Evolutionary conservation across 2,113 vertebrate species (phyloP).

Genomic region (Dendropsophus ebraccatus): DNA sequence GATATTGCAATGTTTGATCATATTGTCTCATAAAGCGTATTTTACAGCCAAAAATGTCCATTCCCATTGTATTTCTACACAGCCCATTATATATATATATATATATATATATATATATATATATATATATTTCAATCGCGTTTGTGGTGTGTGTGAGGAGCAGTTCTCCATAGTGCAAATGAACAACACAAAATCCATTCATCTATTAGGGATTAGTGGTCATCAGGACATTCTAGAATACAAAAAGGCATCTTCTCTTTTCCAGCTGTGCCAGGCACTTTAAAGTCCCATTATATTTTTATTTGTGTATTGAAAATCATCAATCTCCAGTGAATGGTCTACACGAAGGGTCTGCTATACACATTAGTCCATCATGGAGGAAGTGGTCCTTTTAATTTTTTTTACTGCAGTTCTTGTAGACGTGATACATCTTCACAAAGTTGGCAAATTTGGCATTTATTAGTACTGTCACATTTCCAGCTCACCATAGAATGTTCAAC

Average conservation of each 20-base stretch:
- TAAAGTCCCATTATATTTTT: not conserved
- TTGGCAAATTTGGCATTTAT: slow-evolving; percentile 39
- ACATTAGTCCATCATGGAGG: slow-evolving; percentile 5
- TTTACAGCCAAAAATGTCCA: slow-evolving; percentile 37
- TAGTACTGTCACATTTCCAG: slow-evolving; percentile 13
- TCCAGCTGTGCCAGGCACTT: slow-evolving; percentile 51
- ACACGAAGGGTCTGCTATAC: slow-evolving; percentile 40
- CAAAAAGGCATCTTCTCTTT: slow-evolving; percentile 40
- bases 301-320: not conserved
- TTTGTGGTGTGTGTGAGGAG: slow-evolving; percentile 38
- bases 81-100: slow-evolving; percentile 23
- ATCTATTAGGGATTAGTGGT: slow-evolving; percentile 51
- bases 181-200: slow-evolving; percentile 55
- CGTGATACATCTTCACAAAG: not conserved
- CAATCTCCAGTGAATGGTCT: slow-evolving; percentile 45
- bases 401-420: slow-evolving; percentile 1
- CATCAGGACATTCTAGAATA: slow-evolving; percentile 42
- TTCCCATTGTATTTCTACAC: slow-evolving; percentile 21
- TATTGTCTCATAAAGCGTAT: slow-evolving; percentile 38
- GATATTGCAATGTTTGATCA: slow-evolving; percentile 31
- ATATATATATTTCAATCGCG: slow-evolving; percentile 9
- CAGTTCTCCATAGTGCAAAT: slow-evolving; percentile 54
- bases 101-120: slow-evolving; percentile 32
- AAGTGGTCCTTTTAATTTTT: not conserved
- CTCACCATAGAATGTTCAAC: not conserved